Conservation (phyloP, 2,797 vertebrate genomes). For the Premnoplex brunnescens region DNA sequence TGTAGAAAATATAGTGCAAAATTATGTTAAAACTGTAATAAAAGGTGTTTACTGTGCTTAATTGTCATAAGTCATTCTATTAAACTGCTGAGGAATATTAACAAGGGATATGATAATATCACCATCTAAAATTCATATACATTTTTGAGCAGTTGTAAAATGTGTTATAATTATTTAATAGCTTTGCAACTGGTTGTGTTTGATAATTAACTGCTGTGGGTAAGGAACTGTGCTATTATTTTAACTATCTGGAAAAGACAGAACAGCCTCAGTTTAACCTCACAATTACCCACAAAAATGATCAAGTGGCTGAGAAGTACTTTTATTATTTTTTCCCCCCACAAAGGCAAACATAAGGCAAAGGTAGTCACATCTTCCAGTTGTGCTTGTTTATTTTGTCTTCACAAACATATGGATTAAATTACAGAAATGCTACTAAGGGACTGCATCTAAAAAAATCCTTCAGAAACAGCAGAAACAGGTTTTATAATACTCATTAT, state of each 20-base stretch:
- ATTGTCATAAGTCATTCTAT: conserved; percentile 46
- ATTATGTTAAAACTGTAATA: conserved; percentile 35
- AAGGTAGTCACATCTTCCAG: not conserved
- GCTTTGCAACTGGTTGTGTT: conserved; percentile 20
- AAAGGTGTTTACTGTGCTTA: conserved; percentile 45
- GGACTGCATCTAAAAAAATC: not conserved
- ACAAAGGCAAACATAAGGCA: not conserved
- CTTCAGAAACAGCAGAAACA: not conserved
- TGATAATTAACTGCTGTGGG: conserved; percentile 28
- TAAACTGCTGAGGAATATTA: conserved; percentile 44
- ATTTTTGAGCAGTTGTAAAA: conserved; percentile 44
- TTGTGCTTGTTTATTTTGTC: not conserved
- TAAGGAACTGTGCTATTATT: not conserved
- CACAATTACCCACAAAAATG: not conserved
- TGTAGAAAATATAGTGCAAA: not conserved
- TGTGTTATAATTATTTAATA: conserved; percentile 59
- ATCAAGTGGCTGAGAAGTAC: not conserved
- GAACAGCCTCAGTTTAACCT: not conserved
- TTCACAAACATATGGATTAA: not conserved
- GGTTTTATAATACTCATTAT: not conserved
- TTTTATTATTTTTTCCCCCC: not conserved
- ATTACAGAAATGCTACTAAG: not conserved
- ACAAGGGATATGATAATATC: conserved; percentile 41
- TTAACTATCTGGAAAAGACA: not conserved
- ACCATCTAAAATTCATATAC: conserved; percentile 31